A percentile compares a stretch with the other conserved stretches of the same genome.
phyloP scores from a whole-genome alignment of 2,797 vertebrate genomes.

The Melanotaenia trifasciata region DNA sequence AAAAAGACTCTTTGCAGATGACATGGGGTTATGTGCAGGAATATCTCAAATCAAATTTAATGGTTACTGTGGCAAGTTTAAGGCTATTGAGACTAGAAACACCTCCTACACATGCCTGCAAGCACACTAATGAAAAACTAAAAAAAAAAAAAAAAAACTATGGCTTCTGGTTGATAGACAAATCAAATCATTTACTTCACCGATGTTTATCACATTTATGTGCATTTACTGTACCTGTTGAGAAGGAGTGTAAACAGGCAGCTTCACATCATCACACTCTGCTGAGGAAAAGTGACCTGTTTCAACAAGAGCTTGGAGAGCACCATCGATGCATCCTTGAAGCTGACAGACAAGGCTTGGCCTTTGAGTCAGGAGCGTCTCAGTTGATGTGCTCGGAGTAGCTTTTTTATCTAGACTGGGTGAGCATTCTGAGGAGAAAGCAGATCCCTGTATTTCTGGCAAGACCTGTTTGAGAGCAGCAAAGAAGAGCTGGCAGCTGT shows the following conservation, averaged over 20 bases:
- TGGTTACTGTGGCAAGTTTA: not conserved
- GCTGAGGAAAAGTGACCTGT: slow-evolving; percentile 77
- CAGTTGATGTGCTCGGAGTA: slow-evolving; percentile 37
- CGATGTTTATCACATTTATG: not conserved
- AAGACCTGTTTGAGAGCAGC: slow-evolving; percentile 75
- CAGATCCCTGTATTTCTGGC: slow-evolving; percentile 63
- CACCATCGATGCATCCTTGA: slow-evolving; percentile 71
- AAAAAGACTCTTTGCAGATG: not conserved
- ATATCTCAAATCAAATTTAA: not conserved
- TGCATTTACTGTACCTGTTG: slow-evolving; percentile 83
- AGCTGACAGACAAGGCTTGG: slow-evolving; percentile 80
- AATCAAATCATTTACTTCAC: not conserved
- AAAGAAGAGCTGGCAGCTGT: slow-evolving; percentile 76
- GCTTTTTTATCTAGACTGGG: slow-evolving; percentile 19
- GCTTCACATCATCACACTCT: slow-evolving; percentile 83
- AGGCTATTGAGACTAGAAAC: not conserved
- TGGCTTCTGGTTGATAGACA: not conserved
- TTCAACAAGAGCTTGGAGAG: slow-evolving; percentile 72
- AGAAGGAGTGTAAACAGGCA: slow-evolving; percentile 84
- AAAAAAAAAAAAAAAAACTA: not conserved
- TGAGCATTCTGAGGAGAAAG: slow-evolving; percentile 40
- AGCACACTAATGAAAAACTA: not conserved
- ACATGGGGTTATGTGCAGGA: not conserved
- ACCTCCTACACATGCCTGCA: not conserved
- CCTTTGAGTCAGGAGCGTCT: slow-evolving; percentile 77